Evolutionary conservation across 2,888 invertebrate genomes (phyloP).

Genomic region (Drosophila kanekoi): DNA sequence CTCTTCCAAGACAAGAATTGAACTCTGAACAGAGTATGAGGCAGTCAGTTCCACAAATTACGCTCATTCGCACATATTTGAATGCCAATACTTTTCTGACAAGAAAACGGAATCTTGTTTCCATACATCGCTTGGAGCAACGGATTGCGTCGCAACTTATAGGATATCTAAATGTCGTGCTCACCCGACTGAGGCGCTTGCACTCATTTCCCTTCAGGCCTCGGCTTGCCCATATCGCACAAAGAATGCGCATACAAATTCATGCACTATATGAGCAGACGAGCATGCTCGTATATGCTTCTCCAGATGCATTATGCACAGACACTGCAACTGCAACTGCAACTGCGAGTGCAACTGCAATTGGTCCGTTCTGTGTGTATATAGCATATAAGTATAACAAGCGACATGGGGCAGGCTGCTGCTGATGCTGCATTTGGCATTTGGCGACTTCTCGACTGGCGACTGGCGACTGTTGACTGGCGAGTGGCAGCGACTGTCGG

Average conservation of each 20-base stretch:
- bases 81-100: no score
- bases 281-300: conserved; percentile 1
- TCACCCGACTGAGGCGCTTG: no score
- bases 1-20: no score
- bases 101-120: background rate
- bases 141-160: no score
- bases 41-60: no score
- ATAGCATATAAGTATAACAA: conserved; percentile 18
- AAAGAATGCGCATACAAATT: background rate
- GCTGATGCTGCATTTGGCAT: conserved; percentile 59
- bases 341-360: conserved; percentile 20
- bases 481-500: conserved; percentile 11
- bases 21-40: no score
- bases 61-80: no score
- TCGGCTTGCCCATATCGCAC: conserved; percentile 28
- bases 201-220: conserved; percentile 7
- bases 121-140: no score
- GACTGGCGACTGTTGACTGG: background rate
- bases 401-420: conserved; percentile 23
- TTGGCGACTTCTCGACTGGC: conserved; percentile 26
- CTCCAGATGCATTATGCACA: conserved; percentile 26
- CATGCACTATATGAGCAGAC: background rate
- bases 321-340: conserved; percentile 19
- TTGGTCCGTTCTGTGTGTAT: conserved; percentile 20
- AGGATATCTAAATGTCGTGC: no score